Base-by-base conservation (phyloP, 2,888 invertebrate species). In the Trissolcus brochymenae region DNA sequence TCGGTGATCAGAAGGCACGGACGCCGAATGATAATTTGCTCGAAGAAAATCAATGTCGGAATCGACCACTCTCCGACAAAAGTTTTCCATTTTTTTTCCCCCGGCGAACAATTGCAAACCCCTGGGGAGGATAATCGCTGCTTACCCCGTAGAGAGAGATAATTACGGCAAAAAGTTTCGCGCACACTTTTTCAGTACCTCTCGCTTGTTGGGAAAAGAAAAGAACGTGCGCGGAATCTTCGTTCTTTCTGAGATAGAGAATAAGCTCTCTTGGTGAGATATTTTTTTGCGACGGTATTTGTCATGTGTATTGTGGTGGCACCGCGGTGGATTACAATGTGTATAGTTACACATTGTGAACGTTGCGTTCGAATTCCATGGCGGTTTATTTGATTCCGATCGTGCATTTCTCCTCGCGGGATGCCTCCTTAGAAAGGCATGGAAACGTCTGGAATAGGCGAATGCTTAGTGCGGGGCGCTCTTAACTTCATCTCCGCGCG, bases 361-460 rank as follows among this genome's bases (percentile, higher is more conserved):
- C 35, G 35, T 9, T 35, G 35, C 59, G 72, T 73, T 64, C 55
- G 64, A 77, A 72, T 77, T 77, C 67, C 72, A 62, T 29, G 51
- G 35, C 50, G 62, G 54, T 7, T 72, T 77, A 35, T 35, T 62
- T 61, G 68, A 68, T 73, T 66, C 71, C 57, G 61, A 53, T 49
- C 66, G 66, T 49, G 61, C 73, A 71, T 78, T 76, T 80, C 76
- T 78, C 71, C 60, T 16, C 16, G 50, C 75, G 68, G 72, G 74
- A 77, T 76, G 77, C 72, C 75, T 77, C 75, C 50, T 57, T 79
- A 79, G 79, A 79, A 79, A 79, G 79, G 79, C 78, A 65, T 71
- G 71, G 79, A 79, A 76, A 67, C 79, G 73, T 76, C 70, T 77
- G 64, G 76, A 79, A 79, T 71, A 62, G 35, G 61, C 72, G 41